These are phyloP conservation scores for Callipepla squamata DNA, from an alignment of 2,113 vertebrate species.

Conservation along the genomic window DNA sequence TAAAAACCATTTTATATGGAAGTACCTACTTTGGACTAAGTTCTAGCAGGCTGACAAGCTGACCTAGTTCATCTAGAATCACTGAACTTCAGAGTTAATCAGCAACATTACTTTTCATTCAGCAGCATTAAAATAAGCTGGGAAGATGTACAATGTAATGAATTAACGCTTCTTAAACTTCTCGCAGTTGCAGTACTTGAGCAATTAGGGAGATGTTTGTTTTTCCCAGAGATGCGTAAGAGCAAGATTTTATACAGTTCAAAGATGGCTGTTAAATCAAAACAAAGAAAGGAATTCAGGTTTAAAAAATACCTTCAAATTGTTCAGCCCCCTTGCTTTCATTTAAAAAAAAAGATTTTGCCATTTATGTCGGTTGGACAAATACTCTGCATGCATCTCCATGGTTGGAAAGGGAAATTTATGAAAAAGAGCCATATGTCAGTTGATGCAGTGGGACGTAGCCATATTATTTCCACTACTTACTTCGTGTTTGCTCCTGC, in stretches of 20 bases:
- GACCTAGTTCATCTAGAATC: background rate
- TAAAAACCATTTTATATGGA: background rate
- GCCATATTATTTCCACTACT: background rate
- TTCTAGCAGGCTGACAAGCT: background rate
- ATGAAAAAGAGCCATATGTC: background rate
- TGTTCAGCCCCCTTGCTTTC: background rate
- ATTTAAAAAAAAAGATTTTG: background rate
- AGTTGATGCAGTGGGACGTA: background rate
- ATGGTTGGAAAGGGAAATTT: background rate
- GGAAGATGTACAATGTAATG: background rate
- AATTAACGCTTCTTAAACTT: background rate
- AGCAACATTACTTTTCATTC: background rate
- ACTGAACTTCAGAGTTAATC: constrained; percentile 9
- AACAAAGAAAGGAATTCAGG: background rate
- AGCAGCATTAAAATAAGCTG: background rate
- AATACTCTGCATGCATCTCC: background rate
- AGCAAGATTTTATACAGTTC: background rate
- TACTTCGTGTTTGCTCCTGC: background rate
- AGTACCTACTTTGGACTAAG: background rate
- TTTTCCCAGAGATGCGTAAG: background rate
- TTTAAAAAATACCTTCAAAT: background rate
- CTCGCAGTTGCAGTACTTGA: background rate
- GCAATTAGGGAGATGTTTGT: background rate
- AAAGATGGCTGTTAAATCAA: background rate
- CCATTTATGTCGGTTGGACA: background rate